Conservation (phyloP, 2,797 vertebrate species). For the Hippoglossus hippoglossus region DNA sequence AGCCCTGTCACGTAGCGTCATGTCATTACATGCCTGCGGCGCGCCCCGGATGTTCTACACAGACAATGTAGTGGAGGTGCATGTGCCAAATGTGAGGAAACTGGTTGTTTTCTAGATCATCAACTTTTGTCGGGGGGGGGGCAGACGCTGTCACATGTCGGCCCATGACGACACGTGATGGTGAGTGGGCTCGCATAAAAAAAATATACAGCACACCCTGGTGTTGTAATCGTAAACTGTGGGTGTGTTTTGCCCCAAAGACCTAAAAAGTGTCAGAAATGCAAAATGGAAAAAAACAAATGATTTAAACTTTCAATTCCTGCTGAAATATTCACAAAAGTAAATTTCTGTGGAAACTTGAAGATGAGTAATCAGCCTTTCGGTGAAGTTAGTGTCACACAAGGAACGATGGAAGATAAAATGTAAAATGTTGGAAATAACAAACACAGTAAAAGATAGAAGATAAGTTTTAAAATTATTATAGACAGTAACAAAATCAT, state of each 20-base stretch:
- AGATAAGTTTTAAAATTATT: no score
- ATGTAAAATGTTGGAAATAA: no score
- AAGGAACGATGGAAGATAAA: no score
- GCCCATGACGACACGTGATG: not conserved
- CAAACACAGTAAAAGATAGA: no score
- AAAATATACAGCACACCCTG: constrained; percentile 1
- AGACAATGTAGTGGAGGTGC: constrained; percentile 3
- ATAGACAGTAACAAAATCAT: no score
- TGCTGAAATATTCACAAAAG: no score
- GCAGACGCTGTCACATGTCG: not conserved
- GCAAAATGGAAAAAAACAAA: no score
- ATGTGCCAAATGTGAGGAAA: constrained; percentile 18
- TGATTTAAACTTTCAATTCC: no score
- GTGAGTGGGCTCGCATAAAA: constrained; percentile 15
- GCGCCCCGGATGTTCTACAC: constrained; percentile 7
- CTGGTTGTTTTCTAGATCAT: constrained; percentile 12
- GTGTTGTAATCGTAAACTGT: not conserved
- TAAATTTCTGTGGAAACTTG: no score
- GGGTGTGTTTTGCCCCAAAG: not conserved
- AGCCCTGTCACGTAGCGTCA: constrained; percentile 27
- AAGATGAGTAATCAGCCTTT: no score
- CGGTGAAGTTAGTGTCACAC: no score
- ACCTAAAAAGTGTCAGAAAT: not conserved
- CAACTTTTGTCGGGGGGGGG: not conserved
- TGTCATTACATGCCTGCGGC: constrained; percentile 11